Evolutionary conservation across 2,113 vertebrate genomes (phyloP), one percentile per base, ranked within the genome.

Genomic region (Elgaria multicarinata): DNA sequence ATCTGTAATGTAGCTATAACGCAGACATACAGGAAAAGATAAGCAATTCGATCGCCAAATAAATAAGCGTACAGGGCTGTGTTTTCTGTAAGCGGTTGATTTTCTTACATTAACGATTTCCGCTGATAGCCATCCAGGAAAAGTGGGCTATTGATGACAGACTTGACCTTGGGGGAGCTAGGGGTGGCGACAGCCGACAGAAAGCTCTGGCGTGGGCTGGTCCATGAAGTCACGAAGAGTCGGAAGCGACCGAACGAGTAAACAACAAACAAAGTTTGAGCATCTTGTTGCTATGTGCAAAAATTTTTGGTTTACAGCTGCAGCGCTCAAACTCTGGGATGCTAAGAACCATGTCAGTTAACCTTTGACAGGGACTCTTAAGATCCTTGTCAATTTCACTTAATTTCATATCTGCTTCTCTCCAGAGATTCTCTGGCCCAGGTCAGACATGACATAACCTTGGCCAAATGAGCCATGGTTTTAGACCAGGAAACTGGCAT

Each of bases 11-110:
- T 8, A 83, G 53, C 71, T 85, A 39, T 67, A 64, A 26, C 14
- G 26, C 78, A 78, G 87, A 55, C 83, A 77, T 58, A 62, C 74
- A 92, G 89, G 18, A 83, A 90, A 84, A 81, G 82, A 39, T 64
- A 22, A 85, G 79, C 14, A 36, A 16, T 75, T 89, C 69, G 55
- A 67, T 74, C 3, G 44, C 69, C 12, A 44, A 36, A 42, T 42
- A 6, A 82, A 83, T 28, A 46, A 83, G 71, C 12, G 31, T 14
- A 46, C 31, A 24, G 16, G 67, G 46, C 28, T 46, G 69, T 18
- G 36, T 36, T 66, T 22, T 83, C 39, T 66, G 13, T 75, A 31
- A 46, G 3, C 12, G 0, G 53, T 79, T 39, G 26, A 0, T 16
- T 58, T 46, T 66, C 24, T 64, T 20, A 6, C 33, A 28, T 50